Evolutionary conservation across 2,888 invertebrate genomes (phyloP).

Genomic region (Andrena camellia): DNA sequence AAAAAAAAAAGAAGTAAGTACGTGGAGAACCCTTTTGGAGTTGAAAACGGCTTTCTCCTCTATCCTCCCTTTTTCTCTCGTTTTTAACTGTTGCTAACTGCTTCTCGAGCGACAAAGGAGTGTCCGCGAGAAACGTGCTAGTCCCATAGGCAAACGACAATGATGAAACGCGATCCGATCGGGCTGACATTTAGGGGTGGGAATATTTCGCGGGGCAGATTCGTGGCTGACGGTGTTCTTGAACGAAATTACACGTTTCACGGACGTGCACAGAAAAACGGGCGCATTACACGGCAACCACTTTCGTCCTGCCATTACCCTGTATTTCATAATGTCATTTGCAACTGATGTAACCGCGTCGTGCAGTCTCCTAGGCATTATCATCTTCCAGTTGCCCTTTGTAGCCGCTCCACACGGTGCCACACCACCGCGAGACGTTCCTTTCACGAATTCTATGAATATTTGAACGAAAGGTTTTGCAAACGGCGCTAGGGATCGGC

Average conservation of each 20-base stretch:
- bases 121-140: not conserved
- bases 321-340: slow-evolving; percentile 82
- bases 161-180: slow-evolving; percentile 34
- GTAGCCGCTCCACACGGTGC: slow-evolving; percentile 65
- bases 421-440: slow-evolving; percentile 61
- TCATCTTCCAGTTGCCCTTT: slow-evolving; percentile 78
- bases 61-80: not conserved
- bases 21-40: no score
- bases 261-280: slow-evolving; percentile 62
- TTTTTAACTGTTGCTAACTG: no score
- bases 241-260: slow-evolving; percentile 71
- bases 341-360: slow-evolving; percentile 79
- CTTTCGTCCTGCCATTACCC: slow-evolving; percentile 77
- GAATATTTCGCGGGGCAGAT: slow-evolving; percentile 35
- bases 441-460: slow-evolving; percentile 80
- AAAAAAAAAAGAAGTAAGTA: no score
- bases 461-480: slow-evolving; percentile 70
- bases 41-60: not conserved
- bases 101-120: not conserved
- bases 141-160: not conserved
- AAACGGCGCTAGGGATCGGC: slow-evolving; percentile 51
- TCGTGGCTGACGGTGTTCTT: slow-evolving; percentile 53
- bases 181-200: slow-evolving; percentile 46
- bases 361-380: slow-evolving; percentile 75
- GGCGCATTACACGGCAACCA: slow-evolving; percentile 67